These are phyloP conservation scores for Plemyria rubiginata DNA, from an alignment of 2,888 invertebrate genomes.

Conservation along the genomic window DNA sequence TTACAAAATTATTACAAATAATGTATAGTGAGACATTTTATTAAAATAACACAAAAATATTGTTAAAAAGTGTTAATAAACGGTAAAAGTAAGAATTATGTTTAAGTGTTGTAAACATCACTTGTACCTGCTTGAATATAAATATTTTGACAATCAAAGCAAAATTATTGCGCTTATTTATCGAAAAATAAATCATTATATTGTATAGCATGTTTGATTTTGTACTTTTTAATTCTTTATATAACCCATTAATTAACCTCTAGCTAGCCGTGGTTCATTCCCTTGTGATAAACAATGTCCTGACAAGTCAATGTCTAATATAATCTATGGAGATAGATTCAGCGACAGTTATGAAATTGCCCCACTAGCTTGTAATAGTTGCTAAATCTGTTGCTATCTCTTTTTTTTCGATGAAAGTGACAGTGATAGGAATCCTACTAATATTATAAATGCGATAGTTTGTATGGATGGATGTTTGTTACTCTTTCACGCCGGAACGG, in stretches of 20 bases:
- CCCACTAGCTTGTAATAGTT: no score
- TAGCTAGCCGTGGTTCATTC: no score
- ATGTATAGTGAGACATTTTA: conserved; percentile 19
- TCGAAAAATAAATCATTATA: conserved; percentile 82
- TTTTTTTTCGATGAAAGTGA: no score
- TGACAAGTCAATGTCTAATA: no score
- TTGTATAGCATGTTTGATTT: conserved; percentile 65
- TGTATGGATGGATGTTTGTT: no score
- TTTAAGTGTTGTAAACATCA: conserved; percentile 80
- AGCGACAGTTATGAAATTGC: no score
- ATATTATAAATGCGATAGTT: no score
- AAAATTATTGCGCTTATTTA: conserved; percentile 84
- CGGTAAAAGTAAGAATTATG: conserved; percentile 53
- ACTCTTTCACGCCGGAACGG: no score
- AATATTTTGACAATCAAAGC: conserved; percentile 83
- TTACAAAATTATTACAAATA: conserved; percentile 40
- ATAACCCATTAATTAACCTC: neutral
- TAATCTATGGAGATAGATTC: no score
- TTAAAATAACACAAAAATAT: conserved; percentile 9
- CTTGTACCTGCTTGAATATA: conserved; percentile 82
- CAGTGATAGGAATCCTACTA: no score
- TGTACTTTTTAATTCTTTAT: neutral
- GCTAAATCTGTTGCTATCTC: no score
- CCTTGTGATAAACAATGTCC: no score
- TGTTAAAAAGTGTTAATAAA: conserved; percentile 40